A percentile compares a stretch with the other conserved stretches of the same genome.
Evolutionary conservation across 2,113 vertebrate genomes (phyloP).

Genomic region (Ictalurus furcatus): DNA sequence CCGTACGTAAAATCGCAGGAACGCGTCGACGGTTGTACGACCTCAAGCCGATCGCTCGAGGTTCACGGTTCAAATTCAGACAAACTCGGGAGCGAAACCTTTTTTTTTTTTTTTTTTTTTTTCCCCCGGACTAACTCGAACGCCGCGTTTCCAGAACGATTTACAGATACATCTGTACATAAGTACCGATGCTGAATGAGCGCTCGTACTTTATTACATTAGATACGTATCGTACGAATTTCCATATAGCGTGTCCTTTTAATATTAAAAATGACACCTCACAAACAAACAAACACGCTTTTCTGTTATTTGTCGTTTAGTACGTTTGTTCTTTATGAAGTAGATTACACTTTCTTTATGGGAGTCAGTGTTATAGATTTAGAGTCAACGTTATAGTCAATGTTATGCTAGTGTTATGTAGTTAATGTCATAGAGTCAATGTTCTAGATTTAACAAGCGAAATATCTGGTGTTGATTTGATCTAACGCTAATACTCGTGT

Average conservation of each 20-base stretch:
- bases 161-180: too few relatives aligned
- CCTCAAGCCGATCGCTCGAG: background rate
- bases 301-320: too few relatives aligned
- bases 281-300: background rate
- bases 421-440: background rate
- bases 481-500: background rate
- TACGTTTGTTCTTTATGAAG: background rate
- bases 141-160: background rate
- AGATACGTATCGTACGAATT: background rate
- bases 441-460: too few relatives aligned
- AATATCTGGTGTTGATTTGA: too few relatives aligned
- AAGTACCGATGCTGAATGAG: too few relatives aligned
- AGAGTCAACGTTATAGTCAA: too few relatives aligned
- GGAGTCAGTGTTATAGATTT: too few relatives aligned
- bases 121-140: too few relatives aligned
- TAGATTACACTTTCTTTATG: background rate
- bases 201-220: background rate
- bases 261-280: background rate
- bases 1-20: too few relatives aligned
- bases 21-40: background rate
- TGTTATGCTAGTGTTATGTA: too few relatives aligned
- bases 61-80: background rate
- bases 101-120: too few relatives aligned
- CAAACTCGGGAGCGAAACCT: background rate
- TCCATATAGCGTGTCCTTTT: too few relatives aligned